Evolutionary conservation across 2,888 invertebrate species (phyloP).

Genomic region (Chloromyia formosa): DNA sequence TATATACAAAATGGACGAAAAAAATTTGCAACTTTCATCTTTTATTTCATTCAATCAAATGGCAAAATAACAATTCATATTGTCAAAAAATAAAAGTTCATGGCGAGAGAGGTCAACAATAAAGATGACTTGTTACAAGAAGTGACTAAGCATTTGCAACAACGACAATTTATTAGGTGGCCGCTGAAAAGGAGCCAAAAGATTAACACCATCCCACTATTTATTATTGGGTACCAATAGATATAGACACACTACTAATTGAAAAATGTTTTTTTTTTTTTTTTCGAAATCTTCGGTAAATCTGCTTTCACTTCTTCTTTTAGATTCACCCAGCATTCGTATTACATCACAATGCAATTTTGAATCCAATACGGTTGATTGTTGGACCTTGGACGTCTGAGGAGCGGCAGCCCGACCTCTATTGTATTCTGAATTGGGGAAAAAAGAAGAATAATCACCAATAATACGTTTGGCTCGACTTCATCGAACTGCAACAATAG

Average conservation of each 20-base stretch:
- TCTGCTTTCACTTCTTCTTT: no score
- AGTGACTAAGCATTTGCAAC: neutral
- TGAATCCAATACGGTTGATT: no score
- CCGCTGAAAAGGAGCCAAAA: neutral
- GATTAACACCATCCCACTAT: neutral
- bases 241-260: no score
- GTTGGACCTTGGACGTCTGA: neutral
- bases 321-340: no score
- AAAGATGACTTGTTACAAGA: neutral
- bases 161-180: neutral
- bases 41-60: neutral
- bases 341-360: no score
- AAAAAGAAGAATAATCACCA: neutral
- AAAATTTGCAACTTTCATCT: neutral
- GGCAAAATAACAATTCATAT: neutral
- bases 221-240: no score
- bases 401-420: neutral
- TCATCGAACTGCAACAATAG: neutral
- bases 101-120: neutral
- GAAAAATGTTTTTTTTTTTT: no score
- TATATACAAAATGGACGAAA: neutral
- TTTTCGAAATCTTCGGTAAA: no score
- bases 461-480: neutral
- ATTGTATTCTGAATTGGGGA: neutral
- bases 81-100: neutral